Evolutionary conservation across 2,888 invertebrate species (phyloP).

Genomic region (Rhagonycha lutea): DNA sequence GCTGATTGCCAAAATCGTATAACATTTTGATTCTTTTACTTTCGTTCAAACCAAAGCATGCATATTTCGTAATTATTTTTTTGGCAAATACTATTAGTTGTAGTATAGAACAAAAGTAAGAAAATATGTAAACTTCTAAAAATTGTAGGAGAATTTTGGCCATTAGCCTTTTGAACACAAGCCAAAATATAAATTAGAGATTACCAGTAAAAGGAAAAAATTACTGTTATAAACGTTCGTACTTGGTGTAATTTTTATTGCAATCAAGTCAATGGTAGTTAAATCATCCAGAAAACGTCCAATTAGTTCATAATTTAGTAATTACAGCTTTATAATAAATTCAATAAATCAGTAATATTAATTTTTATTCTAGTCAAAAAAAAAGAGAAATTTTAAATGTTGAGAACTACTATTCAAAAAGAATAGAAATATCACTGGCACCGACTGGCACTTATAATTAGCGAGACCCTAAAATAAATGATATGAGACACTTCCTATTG

Average conservation of each 20-base stretch:
- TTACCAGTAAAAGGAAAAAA: background rate
- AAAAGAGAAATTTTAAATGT: background rate
- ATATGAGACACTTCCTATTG: background rate
- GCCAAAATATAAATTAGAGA: slow-evolving; percentile 11
- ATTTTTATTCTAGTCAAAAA: too few species aligned
- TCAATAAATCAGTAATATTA: too few species aligned
- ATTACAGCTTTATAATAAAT: too few species aligned
- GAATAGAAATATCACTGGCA: background rate
- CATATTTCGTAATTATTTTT: background rate
- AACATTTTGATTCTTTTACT: background rate
- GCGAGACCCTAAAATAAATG: background rate
- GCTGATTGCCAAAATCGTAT: background rate
- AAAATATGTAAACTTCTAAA: slow-evolving; percentile 1
- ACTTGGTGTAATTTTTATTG: background rate
- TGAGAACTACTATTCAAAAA: background rate
- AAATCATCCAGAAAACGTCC: too few species aligned
- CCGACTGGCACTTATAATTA: background rate
- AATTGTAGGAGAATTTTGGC: slow-evolving; percentile 5
- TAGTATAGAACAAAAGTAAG: slow-evolving; percentile 7
- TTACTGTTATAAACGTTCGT: background rate
- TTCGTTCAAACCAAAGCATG: background rate
- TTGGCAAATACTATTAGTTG: background rate
- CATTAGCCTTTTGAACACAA: slow-evolving; percentile 4
- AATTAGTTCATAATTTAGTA: too few species aligned
- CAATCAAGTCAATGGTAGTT: background rate